Conservation (phyloP, 2,113 vertebrate species). For the Trogon surrucura region DNA sequence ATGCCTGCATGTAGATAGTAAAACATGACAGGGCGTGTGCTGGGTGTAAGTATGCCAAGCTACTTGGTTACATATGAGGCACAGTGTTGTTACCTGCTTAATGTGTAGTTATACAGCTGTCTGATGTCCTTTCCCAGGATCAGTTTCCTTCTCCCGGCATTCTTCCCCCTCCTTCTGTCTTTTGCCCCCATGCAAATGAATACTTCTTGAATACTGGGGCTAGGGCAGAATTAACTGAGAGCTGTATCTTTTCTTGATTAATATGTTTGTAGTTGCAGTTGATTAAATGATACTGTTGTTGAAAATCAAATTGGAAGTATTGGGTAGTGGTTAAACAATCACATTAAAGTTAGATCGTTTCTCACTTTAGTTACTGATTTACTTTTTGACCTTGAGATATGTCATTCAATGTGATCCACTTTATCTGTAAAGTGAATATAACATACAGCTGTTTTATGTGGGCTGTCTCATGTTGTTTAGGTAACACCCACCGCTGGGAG, state of each 20-base stretch:
- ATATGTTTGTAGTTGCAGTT: neutral
- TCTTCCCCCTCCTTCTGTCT: neutral
- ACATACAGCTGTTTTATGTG: neutral
- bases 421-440: neutral
- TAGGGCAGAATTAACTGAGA: neutral
- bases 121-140: neutral
- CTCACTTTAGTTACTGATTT: neutral
- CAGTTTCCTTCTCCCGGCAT: neutral
- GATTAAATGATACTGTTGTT: neutral
- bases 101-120: neutral
- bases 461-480: neutral
- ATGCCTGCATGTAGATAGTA: neutral
- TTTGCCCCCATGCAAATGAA: neutral
- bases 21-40: neutral
- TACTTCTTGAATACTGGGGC: neutral
- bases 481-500: neutral
- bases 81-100: neutral
- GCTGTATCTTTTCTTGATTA: neutral
- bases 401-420: neutral
- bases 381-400: neutral
- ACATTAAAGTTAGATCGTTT: neutral
- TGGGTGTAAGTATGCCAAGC: neutral
- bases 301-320: neutral
- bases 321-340: neutral
- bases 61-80: neutral